Percentiles rank a stretch among this genome's conserved stretches.
phyloP scores from a whole-genome alignment of 2,113 vertebrate species.

The Polyodon spathula region DNA sequence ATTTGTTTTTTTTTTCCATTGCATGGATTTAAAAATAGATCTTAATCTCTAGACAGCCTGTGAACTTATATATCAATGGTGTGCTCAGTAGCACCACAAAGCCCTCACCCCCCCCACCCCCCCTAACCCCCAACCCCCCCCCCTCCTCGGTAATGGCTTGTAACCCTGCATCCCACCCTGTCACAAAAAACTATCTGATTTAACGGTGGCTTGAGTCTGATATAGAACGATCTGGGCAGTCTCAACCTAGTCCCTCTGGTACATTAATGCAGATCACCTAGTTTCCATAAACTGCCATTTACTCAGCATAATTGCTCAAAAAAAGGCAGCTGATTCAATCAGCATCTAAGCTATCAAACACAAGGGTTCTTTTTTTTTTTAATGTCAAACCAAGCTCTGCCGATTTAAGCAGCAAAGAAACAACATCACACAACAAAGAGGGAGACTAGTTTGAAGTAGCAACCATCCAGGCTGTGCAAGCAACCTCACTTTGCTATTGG shows the following conservation, averaged over 20 bases:
- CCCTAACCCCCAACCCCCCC: no score
- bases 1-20: no score
- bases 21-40: no score
- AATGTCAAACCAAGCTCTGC: constrained; percentile 4
- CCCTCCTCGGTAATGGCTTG: no score
- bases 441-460: constrained; percentile 2
- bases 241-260: neutral
- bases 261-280: neutral
- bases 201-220: constrained; percentile 1
- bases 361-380: no score
- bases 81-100: no score
- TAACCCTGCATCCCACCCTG: no score
- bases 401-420: neutral
- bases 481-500: no score
- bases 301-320: constrained; percentile 7
- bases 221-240: neutral
- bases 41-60: no score
- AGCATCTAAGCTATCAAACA: neutral
- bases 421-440: neutral
- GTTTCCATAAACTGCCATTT: constrained; percentile 2
- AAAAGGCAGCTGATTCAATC: constrained; percentile 12
- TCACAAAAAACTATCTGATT: no score
- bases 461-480: neutral
- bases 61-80: no score
- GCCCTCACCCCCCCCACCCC: no score